A percentile compares a stretch with the other conserved stretches of the same genome.
Evolutionary conservation across 92 coral and sea anemone species (phyloP).

Genomic region (Anthopleura xanthogrammica): DNA sequence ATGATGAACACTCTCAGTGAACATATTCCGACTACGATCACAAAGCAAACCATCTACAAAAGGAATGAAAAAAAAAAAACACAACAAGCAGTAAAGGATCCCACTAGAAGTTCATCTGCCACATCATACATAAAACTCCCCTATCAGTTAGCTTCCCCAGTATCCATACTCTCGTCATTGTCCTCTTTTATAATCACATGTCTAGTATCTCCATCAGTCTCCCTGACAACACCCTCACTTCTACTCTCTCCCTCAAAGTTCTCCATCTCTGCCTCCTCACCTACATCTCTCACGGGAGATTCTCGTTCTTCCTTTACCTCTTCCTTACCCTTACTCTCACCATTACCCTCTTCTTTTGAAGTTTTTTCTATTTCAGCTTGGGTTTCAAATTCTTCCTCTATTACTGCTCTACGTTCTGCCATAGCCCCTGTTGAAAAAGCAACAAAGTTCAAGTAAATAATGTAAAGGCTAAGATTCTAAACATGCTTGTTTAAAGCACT

Average conservation of each 20-base stretch:
- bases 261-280: conserved; percentile 57
- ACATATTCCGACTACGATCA: neutral
- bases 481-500: too few relatives aligned
- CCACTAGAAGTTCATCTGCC: neutral
- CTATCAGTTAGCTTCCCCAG: conserved; percentile 38
- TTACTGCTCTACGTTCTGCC: conserved; percentile 81
- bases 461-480: neutral
- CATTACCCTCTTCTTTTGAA: conserved; percentile 74
- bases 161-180: conserved; percentile 49
- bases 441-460: neutral
- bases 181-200: conserved; percentile 40
- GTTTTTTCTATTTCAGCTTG: conserved; percentile 65
- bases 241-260: conserved; percentile 26
- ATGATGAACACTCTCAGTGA: neutral
- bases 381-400: conserved; percentile 74
- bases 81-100: neutral
- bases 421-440: conserved; percentile 61
- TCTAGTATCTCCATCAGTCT: conserved; percentile 31
- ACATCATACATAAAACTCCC: neutral
- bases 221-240: conserved; percentile 16
- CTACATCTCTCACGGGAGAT: conserved; percentile 14
- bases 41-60: neutral
- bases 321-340: conserved; percentile 52
- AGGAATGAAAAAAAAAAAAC: neutral
- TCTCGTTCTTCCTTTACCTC: conserved; percentile 26